Evolutionary conservation across 1,140 invertebrate species (phyloP).

Genomic region (Saxidomus purpurata): DNA sequence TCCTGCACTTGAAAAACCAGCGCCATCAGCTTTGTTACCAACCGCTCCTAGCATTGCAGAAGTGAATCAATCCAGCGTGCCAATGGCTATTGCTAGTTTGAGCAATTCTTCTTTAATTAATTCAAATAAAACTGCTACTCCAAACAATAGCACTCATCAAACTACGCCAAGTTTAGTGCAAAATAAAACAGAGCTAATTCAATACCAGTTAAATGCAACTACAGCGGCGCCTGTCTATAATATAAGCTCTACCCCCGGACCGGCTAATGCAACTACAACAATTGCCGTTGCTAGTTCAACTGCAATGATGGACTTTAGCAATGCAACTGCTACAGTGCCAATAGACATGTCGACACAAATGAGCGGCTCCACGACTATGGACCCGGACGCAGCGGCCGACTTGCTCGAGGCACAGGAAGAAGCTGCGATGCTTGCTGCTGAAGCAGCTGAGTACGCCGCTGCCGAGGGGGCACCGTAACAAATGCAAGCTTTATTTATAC

Average conservation of each 20-base stretch:
- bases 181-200: too few species aligned
- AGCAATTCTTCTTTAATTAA: not conserved
- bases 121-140: not conserved
- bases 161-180: too few species aligned
- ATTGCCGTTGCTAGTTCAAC: not conserved
- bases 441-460: slow-evolving; percentile 19
- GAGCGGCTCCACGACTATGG: slow-evolving; percentile 22
- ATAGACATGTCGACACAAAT: not conserved
- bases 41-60: not conserved
- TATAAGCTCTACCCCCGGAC: too few species aligned
- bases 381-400: slow-evolving; percentile 29
- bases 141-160: too few species aligned
- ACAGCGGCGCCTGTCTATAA: not conserved
- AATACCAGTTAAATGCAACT: not conserved
- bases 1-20: not conserved
- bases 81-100: not conserved
- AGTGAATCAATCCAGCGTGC: not conserved
- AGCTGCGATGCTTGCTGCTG: slow-evolving; percentile 27
- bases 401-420: not conserved
- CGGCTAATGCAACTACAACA: not conserved
- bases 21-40: not conserved
- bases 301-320: not conserved
- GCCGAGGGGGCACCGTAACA: slow-evolving; percentile 7
- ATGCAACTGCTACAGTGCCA: not conserved
- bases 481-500: too few species aligned